phyloP scores from a whole-genome alignment of 2,113 vertebrate species.

The Prinia subflava region DNA sequence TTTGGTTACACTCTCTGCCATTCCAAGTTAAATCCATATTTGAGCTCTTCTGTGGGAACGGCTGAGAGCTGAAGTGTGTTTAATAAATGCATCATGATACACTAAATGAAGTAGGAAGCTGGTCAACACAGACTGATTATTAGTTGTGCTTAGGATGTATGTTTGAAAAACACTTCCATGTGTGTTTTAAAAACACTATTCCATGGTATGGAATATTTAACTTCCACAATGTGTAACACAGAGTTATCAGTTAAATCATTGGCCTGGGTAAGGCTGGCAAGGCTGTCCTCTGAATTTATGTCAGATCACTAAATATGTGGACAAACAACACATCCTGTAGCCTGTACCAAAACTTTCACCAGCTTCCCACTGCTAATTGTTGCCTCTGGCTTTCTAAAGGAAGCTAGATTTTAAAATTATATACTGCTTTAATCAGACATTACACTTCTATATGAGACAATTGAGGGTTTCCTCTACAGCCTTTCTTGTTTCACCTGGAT shows the following conservation, averaged over 20 bases:
- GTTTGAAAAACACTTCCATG: background rate
- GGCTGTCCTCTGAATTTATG: background rate
- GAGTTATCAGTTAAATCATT: background rate
- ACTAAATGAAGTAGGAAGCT: background rate
- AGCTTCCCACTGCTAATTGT: background rate
- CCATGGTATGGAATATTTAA: background rate
- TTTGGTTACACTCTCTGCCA: background rate
- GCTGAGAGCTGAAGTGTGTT: background rate
- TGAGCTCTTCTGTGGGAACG: background rate
- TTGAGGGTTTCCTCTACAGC: background rate
- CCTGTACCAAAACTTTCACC: background rate
- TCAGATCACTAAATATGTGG: background rate
- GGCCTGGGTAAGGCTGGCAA: background rate
- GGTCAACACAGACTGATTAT: background rate
- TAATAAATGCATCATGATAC: background rate
- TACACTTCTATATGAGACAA: background rate
- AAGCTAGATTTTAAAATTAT: background rate
- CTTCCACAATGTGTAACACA: background rate
- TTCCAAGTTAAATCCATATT: background rate
- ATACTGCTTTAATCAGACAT: background rate
- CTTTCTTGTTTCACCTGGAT: background rate
- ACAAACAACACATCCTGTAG: background rate
- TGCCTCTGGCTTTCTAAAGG: background rate
- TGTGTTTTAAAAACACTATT: background rate
- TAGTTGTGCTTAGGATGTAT: background rate